Percentiles rank a stretch among this genome's conserved stretches.
Conservation (phyloP, 2,888 invertebrate species). For the Euproctis similis region DNA sequence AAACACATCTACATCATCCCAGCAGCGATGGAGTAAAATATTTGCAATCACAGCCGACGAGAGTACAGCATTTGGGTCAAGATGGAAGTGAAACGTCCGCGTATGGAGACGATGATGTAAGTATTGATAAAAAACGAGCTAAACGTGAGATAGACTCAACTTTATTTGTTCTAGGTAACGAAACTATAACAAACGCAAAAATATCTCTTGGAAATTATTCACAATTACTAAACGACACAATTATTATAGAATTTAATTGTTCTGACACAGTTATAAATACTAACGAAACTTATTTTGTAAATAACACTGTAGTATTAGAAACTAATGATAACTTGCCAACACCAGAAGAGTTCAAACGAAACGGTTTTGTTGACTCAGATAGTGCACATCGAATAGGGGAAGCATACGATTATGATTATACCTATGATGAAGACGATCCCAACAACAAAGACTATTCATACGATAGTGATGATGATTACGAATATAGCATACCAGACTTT, state of each 20-base stretch:
- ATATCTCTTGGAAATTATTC: constrained; percentile 1
- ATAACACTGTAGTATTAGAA: constrained; percentile 1
- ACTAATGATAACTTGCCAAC: constrained; percentile 28
- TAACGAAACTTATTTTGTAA: background rate
- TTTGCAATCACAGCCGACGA: constrained; percentile 44
- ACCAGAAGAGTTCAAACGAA: constrained; percentile 34
- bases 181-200: constrained; percentile 9
- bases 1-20: constrained; percentile 16
- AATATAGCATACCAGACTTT: constrained; percentile 17
- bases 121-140: constrained; percentile 34
- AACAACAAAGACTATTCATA: constrained; percentile 21
- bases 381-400: constrained; percentile 13
- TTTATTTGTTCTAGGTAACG: constrained; percentile 36
- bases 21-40: constrained; percentile 39
- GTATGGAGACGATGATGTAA: constrained; percentile 59
- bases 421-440: constrained; percentile 20
- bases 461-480: constrained; percentile 27
- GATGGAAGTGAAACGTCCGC: constrained; percentile 60
- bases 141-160: constrained; percentile 39
- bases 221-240: constrained; percentile 4
- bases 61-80: constrained; percentile 53
- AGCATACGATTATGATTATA: constrained; percentile 16
- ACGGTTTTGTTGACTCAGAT: constrained; percentile 10
- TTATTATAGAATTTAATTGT: constrained; percentile 5
- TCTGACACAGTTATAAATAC: background rate